phyloP scores from a whole-genome alignment of 2,113 vertebrate species.

The Dryoscopus gambensis region DNA sequence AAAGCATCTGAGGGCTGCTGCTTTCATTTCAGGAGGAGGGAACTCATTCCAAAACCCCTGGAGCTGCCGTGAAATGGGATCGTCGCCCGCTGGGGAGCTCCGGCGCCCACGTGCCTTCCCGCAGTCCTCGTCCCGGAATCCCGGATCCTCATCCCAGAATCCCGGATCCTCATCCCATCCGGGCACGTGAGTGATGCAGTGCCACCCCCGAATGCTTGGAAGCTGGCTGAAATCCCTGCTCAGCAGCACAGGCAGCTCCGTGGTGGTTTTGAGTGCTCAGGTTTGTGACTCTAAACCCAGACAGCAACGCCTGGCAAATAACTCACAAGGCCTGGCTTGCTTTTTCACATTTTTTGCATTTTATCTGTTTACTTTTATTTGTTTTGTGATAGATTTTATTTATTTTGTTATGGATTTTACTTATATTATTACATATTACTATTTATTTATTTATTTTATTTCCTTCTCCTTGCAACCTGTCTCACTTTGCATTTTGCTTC shows the following conservation, averaged over 20 bases:
- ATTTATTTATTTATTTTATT: neutral
- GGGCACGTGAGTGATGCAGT: neutral
- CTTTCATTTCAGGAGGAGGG: neutral
- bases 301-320: neutral
- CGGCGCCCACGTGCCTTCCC: neutral
- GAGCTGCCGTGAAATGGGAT: neutral
- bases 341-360: neutral
- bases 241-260: neutral
- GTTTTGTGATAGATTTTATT: too few relatives aligned
- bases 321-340: neutral
- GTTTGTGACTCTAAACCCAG: neutral
- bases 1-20: neutral
- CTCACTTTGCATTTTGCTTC: neutral
- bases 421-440: neutral
- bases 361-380: neutral
- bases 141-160: neutral
- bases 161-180: neutral
- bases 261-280: neutral
- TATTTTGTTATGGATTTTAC: too few relatives aligned
- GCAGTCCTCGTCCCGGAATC: too few relatives aligned
- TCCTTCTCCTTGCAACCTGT: neutral
- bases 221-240: neutral
- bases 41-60: neutral
- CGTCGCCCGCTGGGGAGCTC: neutral
- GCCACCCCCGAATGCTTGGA: neutral